A percentile compares a stretch with the other conserved stretches of the same genome.
These are phyloP conservation scores for Gorsachius magnificus DNA, from an alignment of 2,797 vertebrate species.

Conservation along the genomic window DNA sequence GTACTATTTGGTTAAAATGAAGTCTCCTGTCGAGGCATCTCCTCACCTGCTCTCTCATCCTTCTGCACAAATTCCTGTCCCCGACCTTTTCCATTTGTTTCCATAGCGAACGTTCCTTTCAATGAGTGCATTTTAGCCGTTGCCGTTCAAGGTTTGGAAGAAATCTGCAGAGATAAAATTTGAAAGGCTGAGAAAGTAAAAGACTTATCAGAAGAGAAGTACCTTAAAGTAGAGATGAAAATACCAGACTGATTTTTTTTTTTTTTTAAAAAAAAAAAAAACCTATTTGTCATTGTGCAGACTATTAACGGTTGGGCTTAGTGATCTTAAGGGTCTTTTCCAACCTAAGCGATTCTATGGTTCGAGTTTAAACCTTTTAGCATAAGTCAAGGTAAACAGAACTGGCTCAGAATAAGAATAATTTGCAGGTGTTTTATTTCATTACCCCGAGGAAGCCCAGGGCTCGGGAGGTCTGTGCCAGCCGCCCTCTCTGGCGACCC, in stretches of 20 bases:
- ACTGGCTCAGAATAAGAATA: neutral
- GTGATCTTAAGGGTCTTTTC: too few relatives aligned
- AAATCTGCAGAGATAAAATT: neutral
- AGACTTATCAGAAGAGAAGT: neutral
- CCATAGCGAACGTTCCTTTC: neutral
- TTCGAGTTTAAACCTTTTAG: neutral
- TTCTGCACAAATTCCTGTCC: neutral
- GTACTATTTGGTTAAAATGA: neutral
- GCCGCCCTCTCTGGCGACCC: fast-evolving
- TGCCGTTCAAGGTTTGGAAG: neutral
- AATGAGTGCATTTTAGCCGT: neutral
- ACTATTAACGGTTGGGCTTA: too few relatives aligned
- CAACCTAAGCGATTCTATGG: too few relatives aligned
- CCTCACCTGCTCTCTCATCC: neutral
- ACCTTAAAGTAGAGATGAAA: neutral
- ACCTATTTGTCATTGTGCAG: fast-evolving
- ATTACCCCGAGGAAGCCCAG: too few relatives aligned
- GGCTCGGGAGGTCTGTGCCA: neutral
- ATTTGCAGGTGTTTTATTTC: neutral
- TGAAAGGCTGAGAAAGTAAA: neutral
- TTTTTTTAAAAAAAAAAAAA: neutral
- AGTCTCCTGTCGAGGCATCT: neutral
- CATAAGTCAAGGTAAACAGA: fast-evolving
- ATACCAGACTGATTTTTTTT: neutral
- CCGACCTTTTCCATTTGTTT: neutral